Base-by-base conservation (phyloP, 2,113 vertebrate genomes). In the Odocoileus virginianus region DNA sequence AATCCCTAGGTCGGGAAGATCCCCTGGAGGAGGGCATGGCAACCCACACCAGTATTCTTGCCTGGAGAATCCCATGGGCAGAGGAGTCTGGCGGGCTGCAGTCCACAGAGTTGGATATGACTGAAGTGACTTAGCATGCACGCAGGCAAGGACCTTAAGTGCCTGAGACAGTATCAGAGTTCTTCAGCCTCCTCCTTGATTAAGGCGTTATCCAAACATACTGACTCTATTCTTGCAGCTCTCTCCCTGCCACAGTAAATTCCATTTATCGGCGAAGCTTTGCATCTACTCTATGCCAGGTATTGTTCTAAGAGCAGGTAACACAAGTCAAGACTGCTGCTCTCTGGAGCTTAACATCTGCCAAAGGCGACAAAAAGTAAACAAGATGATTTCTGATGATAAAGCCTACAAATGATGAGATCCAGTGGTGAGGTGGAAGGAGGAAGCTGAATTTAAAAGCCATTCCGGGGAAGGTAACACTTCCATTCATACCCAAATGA, bases 361-460 rank as follows among this genome's bases (percentile, higher is more conserved):
- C 60, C 71, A 76, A 74, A 81, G 43, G 60, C 40, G 76, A 81
- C 9, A 55, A 43, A 36, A 71, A 87, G n/a, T 1, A 55, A 45
- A 52, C 52, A 5, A 55, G 50, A 88, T 43, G 33, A 55, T n/a
- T 93, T 92, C 89, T 79, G 30, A 81, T 17, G 1, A 50, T 11
- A 83, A 87, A 54, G 10, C 8, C 58, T 76, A 33, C 12, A 9
- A 54, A 19, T 11, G 6, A n/a, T 36, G 13, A 82, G 36, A 83
- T 0, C 1, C 1, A 2, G 36, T 25, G 19, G 15, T 28, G 28
- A 54, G 27, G 13, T 19, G 2, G 60, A 60, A 28, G 7, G 25
- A 6, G 17, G 16, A 33, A 16, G 58, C 60, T 13, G 4, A 14
- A 36, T 58, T 94, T 54, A 23, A 87, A 93, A 79, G 55, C 57